A percentile compares a stretch with the other conserved stretches of the same genome.
These are phyloP conservation scores for Neopipo cinnamomea DNA, from an alignment of 2,113 vertebrate species.

Conservation along the genomic window DNA sequence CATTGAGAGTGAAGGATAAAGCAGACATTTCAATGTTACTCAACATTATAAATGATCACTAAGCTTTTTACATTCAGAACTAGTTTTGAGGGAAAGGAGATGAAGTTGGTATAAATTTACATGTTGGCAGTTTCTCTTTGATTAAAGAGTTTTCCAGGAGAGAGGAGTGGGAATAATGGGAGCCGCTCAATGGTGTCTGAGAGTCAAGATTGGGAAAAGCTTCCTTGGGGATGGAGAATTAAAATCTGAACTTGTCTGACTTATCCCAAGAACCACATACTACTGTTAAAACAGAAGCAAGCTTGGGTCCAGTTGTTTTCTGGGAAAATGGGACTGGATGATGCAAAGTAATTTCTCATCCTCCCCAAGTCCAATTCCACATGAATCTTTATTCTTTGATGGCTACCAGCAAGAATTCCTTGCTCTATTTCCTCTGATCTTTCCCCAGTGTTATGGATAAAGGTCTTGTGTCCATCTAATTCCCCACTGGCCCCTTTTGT, in stretches of 20 bases:
- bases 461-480: background rate
- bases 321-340: background rate
- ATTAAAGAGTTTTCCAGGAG: background rate
- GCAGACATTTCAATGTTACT: background rate
- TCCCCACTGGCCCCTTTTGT: background rate
- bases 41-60: background rate
- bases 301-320: background rate
- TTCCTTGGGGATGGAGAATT: background rate
- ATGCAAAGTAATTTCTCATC: background rate
- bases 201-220: background rate
- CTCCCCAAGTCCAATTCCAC: background rate
- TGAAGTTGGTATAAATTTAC: background rate
- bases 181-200: background rate
- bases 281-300: background rate
- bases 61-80: background rate
- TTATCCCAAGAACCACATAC: background rate
- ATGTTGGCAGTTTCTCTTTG: background rate
- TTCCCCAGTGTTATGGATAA: background rate
- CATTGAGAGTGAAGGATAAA: background rate
- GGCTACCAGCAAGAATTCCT: background rate
- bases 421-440: background rate
- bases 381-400: background rate
- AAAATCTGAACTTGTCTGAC: background rate
- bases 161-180: background rate
- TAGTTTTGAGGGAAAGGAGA: background rate